Evolutionary conservation across 2,888 invertebrate genomes (phyloP).

Genomic region (Harmothoe impar): DNA sequence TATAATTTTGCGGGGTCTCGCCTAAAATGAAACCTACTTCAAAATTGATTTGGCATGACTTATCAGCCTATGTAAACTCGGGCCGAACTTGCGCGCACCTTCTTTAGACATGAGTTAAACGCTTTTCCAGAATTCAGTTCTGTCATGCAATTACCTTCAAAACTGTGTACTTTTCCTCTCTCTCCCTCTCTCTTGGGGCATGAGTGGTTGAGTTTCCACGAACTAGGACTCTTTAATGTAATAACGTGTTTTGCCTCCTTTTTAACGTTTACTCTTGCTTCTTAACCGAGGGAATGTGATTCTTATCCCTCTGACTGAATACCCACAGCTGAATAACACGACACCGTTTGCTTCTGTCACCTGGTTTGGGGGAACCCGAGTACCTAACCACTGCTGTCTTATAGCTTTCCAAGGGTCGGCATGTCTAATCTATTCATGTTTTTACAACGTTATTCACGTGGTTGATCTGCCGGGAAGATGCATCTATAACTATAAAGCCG

Average conservation of each 20-base stretch:
- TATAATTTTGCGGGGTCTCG: slow-evolving; percentile 1
- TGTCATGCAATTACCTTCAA: slow-evolving; percentile 43
- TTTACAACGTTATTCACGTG: slow-evolving; percentile 48
- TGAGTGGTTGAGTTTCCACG: slow-evolving; percentile 44
- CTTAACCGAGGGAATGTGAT: slow-evolving; percentile 19
- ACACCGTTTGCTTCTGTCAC: slow-evolving; percentile 52
- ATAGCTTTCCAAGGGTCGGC: slow-evolving; percentile 40
- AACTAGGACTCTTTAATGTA: slow-evolving; percentile 23
- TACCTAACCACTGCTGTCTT: slow-evolving; percentile 31
- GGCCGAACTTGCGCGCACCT: slow-evolving; percentile 41
- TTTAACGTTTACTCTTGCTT: slow-evolving; percentile 30
- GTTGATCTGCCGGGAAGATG: slow-evolving; percentile 48
- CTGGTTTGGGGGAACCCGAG: slow-evolving; percentile 24
- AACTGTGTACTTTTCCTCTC: slow-evolving; percentile 41
- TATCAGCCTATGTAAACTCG: slow-evolving; percentile 38
- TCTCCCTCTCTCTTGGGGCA: slow-evolving; percentile 48
- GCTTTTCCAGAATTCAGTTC: slow-evolving; percentile 44
- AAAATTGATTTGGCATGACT: slow-evolving; percentile 18
- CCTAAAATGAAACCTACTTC: slow-evolving; percentile 3
- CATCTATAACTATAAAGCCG: slow-evolving; percentile 34
- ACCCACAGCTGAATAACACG: slow-evolving; percentile 44
- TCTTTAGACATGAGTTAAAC: slow-evolving; percentile 31
- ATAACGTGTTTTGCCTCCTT: slow-evolving; percentile 57
- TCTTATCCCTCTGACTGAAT: slow-evolving; percentile 30
- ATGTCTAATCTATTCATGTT: slow-evolving; percentile 29